A percentile compares a stretch with the other conserved stretches of the same genome.
Evolutionary conservation across 2,888 invertebrate species (phyloP).

Genomic region (Argynnis bischoffii): DNA sequence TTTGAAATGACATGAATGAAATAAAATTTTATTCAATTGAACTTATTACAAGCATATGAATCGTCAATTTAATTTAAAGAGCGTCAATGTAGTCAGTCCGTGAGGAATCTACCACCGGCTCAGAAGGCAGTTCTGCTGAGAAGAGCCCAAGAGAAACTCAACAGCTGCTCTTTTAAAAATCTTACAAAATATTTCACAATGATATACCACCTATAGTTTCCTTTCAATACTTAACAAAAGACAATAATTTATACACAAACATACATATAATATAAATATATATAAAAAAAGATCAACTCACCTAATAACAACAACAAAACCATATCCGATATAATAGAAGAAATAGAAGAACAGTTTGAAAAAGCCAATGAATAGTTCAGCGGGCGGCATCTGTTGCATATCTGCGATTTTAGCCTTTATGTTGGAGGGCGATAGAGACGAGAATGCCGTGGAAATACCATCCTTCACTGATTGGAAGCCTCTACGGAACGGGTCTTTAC

Average conservation of each 20-base stretch:
- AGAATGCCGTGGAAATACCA: conserved; percentile 88
- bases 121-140: too few relatives aligned
- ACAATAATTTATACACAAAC: not conserved
- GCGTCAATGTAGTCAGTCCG: too few relatives aligned
- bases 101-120: too few relatives aligned
- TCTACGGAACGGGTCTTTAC: conserved; percentile 91
- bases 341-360: conserved; percentile 94
- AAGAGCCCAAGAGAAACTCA: too few relatives aligned
- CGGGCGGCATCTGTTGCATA: conserved; percentile 94
- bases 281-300: conserved; percentile 54
- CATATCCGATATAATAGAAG: conserved; percentile 93
- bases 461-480: conserved; percentile 92
- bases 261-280: conserved; percentile 1
- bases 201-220: too few relatives aligned
- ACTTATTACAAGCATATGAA: too few relatives aligned
- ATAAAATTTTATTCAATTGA: too few relatives aligned
- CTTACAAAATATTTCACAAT: too few relatives aligned
- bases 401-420: conserved; percentile 94
- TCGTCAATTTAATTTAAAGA: too few relatives aligned
- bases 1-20: too few relatives aligned
- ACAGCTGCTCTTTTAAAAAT: too few relatives aligned
- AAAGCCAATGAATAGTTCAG: conserved; percentile 93
- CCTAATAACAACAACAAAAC: conserved; percentile 88
- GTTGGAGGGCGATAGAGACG: conserved; percentile 93
- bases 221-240: too few relatives aligned